These are phyloP conservation scores for Hemichromis elongatus DNA, from an alignment of 2,113 vertebrate genomes.

Conservation along the genomic window DNA sequence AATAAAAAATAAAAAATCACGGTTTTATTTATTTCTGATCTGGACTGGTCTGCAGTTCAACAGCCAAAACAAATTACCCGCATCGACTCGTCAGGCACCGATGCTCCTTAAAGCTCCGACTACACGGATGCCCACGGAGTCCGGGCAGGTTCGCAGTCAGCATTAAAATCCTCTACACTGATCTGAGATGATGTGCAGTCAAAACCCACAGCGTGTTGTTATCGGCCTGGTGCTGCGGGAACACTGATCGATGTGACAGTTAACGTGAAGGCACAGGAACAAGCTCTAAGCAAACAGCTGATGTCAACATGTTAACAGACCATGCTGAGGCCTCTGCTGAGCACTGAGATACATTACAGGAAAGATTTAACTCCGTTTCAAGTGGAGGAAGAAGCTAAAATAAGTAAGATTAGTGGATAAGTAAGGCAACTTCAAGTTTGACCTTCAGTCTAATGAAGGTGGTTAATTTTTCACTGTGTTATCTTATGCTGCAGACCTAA, in stretches of 20 bases:
- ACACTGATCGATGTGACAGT: slow-evolving; percentile 26
- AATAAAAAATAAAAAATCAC: too few relatives aligned
- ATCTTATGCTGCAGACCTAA: background rate
- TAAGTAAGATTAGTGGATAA: background rate
- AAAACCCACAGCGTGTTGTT: background rate
- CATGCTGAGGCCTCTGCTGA: background rate
- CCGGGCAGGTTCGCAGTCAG: background rate
- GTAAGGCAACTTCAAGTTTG: background rate
- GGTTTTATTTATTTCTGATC: background rate
- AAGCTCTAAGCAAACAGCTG: slow-evolving; percentile 19
- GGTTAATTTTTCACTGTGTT: background rate
- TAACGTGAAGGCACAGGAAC: background rate
- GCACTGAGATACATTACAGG: background rate
- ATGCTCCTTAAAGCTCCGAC: background rate
- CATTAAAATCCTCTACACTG: background rate
- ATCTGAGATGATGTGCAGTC: slow-evolving; percentile 5
- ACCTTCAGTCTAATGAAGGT: background rate
- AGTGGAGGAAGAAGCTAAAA: background rate
- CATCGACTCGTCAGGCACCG: background rate
- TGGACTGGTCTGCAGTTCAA: background rate
- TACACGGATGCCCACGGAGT: background rate
- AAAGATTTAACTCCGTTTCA: background rate
- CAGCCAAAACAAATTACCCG: background rate
- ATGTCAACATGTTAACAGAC: slow-evolving; percentile 1
- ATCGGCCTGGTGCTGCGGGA: background rate